Evolutionary conservation across 2,888 invertebrate species (phyloP).

Genomic region (Latrodectus hesperus): DNA sequence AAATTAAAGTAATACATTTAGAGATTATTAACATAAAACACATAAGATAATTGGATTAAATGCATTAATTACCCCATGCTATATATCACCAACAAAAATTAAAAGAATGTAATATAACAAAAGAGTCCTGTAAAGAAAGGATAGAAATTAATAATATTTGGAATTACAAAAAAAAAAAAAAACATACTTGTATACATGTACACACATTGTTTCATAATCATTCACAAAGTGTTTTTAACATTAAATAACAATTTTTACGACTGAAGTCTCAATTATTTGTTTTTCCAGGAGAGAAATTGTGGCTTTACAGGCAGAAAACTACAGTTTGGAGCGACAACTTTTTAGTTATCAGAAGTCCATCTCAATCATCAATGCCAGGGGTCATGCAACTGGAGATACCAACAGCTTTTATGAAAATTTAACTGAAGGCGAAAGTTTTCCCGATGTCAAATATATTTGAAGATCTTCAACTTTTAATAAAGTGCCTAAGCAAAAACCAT

Average conservation of each 20-base stretch:
- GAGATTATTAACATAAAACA: too few relatives aligned
- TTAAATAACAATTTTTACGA: too few relatives aligned
- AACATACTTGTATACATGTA: background rate
- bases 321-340: constrained; percentile 86
- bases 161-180: background rate
- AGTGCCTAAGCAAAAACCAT: constrained; percentile 57
- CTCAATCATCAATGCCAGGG: constrained; percentile 80
- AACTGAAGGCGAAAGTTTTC: background rate
- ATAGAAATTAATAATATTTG: too few relatives aligned
- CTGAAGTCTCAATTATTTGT: background rate
- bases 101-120: too few relatives aligned
- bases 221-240: background rate
- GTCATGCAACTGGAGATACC: constrained; percentile 32
- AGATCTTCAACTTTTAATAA: constrained; percentile 18
- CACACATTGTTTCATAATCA: background rate
- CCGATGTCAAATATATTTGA: constrained; percentile 49
- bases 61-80: too few relatives aligned
- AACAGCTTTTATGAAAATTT: constrained; percentile 20
- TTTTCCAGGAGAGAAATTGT: constrained; percentile 83
- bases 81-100: too few relatives aligned
- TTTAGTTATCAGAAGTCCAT: constrained; percentile 88
- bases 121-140: too few relatives aligned
- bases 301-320: constrained; percentile 88
- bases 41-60: too few relatives aligned
- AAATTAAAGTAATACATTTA: too few relatives aligned